Evolutionary conservation across 2,113 vertebrate genomes (phyloP).

Genomic region (Taxidea taxus): DNA sequence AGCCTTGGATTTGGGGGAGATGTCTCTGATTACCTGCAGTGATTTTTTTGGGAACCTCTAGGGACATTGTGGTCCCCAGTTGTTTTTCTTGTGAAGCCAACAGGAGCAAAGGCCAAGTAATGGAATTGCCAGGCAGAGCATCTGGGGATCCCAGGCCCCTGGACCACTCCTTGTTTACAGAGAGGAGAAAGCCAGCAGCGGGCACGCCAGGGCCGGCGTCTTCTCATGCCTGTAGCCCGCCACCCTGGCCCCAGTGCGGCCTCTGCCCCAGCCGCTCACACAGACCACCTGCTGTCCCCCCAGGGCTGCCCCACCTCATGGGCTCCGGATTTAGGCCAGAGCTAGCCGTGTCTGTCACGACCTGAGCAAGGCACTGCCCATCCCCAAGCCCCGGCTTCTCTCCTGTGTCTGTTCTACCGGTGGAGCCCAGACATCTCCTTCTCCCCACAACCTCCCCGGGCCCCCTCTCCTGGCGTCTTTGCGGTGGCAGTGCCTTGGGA

Average conservation of each 20-base stretch:
- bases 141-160: not conserved
- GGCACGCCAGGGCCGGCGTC: fast-evolving
- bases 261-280: not conserved
- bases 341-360: too few relatives aligned
- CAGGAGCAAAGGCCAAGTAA: not conserved
- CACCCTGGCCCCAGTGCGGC: not conserved
- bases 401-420: too few relatives aligned
- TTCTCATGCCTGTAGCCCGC: not conserved
- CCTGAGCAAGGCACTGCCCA: not conserved
- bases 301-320: fast-evolving
- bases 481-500: not conserved
- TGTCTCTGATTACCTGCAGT: not conserved
- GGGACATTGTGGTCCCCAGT: not conserved
- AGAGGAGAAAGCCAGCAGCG: fast-evolving
- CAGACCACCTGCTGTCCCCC: not conserved
- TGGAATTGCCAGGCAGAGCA: not conserved
- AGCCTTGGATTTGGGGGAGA: not conserved
- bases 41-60: not conserved
- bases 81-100: not conserved
- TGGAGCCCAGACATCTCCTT: not conserved
- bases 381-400: not conserved
- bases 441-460: not conserved
- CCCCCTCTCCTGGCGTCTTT: not conserved
- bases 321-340: not conserved
- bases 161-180: not conserved